Percentiles rank a stretch among this genome's conserved stretches.
Conservation (phyloP, 2,797 vertebrate genomes). For the Pipistrellus kuhlii region DNA sequence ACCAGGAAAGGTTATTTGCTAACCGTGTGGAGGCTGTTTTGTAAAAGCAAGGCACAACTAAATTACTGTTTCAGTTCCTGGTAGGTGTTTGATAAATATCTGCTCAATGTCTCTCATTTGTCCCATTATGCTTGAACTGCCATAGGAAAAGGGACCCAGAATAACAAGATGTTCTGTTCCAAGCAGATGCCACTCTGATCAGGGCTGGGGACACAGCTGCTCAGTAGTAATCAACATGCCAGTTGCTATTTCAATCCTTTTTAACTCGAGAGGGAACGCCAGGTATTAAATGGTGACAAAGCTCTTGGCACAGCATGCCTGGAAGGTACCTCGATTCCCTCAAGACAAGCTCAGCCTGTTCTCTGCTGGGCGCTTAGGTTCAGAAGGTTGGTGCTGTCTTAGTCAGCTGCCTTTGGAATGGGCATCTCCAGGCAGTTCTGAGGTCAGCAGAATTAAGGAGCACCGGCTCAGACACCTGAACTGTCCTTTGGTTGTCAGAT, state of each 20-base stretch:
- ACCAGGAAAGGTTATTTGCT: neutral
- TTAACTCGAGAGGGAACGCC: neutral
- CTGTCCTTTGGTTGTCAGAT: neutral
- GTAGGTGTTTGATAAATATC: slow-evolving; percentile 19
- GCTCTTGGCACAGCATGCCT: neutral
- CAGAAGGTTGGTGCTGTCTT: neutral
- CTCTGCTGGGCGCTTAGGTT: neutral
- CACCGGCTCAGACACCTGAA: fast-evolving
- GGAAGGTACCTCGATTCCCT: neutral
- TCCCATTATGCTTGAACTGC: neutral
- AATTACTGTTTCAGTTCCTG: neutral
- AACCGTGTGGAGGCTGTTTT: neutral
- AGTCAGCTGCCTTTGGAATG: too few species aligned
- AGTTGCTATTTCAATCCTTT: neutral
- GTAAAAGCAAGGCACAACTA: slow-evolving; percentile 4
- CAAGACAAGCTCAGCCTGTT: neutral
- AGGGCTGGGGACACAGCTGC: neutral
- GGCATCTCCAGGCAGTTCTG: neutral
- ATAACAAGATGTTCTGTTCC: slow-evolving; percentile 61
- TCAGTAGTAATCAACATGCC: neutral
- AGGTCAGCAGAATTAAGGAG: neutral
- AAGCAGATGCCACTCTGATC: slow-evolving; percentile 20
- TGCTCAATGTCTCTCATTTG: neutral
- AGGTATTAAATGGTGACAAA: neutral
- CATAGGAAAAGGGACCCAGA: neutral